Evolutionary conservation across 2,797 vertebrate species (phyloP).

Genomic region (Sandelia bainsii): DNA sequence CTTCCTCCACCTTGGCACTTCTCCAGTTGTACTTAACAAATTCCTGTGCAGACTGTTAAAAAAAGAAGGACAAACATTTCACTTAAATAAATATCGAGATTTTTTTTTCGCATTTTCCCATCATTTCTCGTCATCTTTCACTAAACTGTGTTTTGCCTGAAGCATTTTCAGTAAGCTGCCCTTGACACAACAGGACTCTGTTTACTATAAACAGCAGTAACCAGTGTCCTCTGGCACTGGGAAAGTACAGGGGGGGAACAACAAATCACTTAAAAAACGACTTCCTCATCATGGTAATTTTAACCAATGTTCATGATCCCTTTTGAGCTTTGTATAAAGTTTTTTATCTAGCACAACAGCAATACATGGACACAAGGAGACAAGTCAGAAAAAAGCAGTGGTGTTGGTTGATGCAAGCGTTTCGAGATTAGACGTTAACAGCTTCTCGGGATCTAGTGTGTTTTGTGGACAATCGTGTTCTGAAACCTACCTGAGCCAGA

Average conservation of each 20-base stretch:
- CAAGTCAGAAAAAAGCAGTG: background rate
- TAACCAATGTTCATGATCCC: background rate
- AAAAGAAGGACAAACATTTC: too few species aligned
- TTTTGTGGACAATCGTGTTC: background rate
- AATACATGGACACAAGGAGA: background rate
- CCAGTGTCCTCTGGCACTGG: background rate
- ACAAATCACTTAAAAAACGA: background rate
- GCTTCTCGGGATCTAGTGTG: background rate
- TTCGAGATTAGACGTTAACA: constrained; percentile 1
- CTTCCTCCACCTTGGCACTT: too few species aligned
- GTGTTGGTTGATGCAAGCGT: background rate
- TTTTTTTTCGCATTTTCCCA: background rate
- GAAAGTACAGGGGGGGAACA: background rate
- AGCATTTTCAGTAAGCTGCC: constrained; percentile 2
- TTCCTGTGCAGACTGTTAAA: too few species aligned
- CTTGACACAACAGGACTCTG: constrained; percentile 4
- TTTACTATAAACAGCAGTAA: constrained; percentile 29
- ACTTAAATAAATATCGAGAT: background rate
- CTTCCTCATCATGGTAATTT: background rate
- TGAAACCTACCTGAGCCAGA: constrained; percentile 14
- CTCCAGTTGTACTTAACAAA: too few species aligned
- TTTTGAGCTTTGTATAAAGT: background rate
- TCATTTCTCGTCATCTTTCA: background rate
- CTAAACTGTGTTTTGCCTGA: background rate
- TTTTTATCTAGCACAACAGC: background rate